These are phyloP conservation scores for Sapajus apella DNA, from an alignment of 2,113 vertebrate genomes.

Conservation along the genomic window DNA sequence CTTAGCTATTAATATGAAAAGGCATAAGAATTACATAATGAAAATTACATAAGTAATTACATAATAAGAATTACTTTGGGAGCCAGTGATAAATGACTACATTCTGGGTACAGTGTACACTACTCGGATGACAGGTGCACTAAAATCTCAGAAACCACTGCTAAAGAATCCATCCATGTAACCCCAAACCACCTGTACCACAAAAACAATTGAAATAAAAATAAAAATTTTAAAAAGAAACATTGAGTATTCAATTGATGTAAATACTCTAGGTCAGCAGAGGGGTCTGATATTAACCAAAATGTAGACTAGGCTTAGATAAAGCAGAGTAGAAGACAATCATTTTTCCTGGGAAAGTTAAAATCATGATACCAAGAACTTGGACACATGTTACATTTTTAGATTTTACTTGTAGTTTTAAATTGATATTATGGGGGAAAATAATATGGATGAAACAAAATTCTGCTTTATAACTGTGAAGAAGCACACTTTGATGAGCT, in stretches of 20 bases:
- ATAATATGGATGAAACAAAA: not conserved
- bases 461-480: not conserved
- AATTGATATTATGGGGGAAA: not conserved
- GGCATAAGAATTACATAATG: no score
- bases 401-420: not conserved
- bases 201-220: not conserved
- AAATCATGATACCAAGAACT: not conserved
- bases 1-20: no score
- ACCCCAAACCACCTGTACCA: no score
- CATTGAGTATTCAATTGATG: not conserved
- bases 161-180: no score
- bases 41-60: no score
- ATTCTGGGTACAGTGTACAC: no score
- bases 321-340: not conserved
- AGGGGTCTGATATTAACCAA: not conserved
- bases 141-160: no score
- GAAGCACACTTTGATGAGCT: not conserved
- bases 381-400: not conserved
- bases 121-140: no score
- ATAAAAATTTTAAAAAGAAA: not conserved
- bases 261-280: not conserved
- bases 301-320: not conserved
- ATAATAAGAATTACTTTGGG: no score
- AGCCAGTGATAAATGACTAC: no score
- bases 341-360: not conserved